phyloP scores from a whole-genome alignment of 2,797 vertebrate species.

The Bradypodion ventrale region DNA sequence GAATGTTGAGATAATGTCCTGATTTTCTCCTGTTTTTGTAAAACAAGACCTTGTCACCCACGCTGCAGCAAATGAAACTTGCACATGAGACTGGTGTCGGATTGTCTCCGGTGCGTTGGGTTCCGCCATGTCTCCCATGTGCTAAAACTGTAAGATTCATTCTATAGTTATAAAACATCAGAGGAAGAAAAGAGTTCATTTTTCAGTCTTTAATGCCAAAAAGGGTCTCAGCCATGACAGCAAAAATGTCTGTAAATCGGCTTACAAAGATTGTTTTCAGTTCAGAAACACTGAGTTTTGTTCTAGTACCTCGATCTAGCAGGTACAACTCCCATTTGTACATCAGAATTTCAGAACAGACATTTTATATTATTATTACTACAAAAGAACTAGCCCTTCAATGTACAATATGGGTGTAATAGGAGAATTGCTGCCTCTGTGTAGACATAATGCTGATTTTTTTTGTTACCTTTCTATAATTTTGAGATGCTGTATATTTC shows the following conservation, averaged over 20 bases:
- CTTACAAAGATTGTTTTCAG: too few relatives aligned
- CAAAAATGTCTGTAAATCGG: too few relatives aligned
- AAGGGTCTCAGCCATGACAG: background rate
- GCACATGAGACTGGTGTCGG: background rate
- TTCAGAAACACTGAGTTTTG: background rate
- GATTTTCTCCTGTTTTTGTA: background rate
- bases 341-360: slow-evolving; percentile 14
- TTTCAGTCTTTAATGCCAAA: slow-evolving; percentile 42
- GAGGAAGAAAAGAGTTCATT: background rate
- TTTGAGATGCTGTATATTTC: slow-evolving; percentile 45
- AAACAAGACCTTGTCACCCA: background rate
- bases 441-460: slow-evolving; percentile 37
- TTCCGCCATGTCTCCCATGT: background rate
- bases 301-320: slow-evolving; percentile 13
- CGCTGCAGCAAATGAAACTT: background rate
- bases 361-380: slow-evolving; percentile 16
- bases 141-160: background rate
- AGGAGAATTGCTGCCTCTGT: background rate
- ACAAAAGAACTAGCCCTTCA: background rate
- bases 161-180: background rate
- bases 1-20: background rate
- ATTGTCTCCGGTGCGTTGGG: background rate
- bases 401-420: slow-evolving; percentile 4
- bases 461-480: slow-evolving; percentile 39
- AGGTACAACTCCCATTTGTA: slow-evolving; percentile 13